phyloP scores from a whole-genome alignment of 2,888 invertebrate genomes.

The Nephrotoma appendiculata region DNA sequence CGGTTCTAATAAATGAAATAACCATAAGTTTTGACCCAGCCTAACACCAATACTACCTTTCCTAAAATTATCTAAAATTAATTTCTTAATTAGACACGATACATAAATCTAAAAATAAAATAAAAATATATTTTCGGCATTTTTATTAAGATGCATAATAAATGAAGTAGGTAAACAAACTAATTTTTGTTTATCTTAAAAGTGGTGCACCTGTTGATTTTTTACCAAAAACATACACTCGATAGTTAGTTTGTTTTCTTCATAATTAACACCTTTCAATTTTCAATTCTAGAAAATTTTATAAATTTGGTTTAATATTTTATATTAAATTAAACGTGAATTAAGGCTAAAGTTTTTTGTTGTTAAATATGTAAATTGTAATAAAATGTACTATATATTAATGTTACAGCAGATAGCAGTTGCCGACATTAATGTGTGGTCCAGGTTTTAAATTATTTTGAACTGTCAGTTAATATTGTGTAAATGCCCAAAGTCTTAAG shows the following conservation, averaged over 20 bases:
- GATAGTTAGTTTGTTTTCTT: background rate
- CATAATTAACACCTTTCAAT: background rate
- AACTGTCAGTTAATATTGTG: too few species aligned
- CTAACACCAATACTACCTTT: too few species aligned
- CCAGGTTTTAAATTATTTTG: too few species aligned
- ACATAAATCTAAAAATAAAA: background rate
- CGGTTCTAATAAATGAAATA: too few species aligned
- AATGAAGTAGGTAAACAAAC: background rate
- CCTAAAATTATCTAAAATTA: too few species aligned
- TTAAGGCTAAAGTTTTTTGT: too few species aligned
- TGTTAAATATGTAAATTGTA: too few species aligned
- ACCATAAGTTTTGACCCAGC: too few species aligned
- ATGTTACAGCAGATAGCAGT: too few species aligned
- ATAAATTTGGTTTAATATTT: background rate
- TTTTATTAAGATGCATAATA: background rate
- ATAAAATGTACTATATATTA: too few species aligned
- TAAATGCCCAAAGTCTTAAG: too few species aligned
- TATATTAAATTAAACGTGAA: background rate
- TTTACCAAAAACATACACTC: background rate
- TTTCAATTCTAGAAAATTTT: background rate
- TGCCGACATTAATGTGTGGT: too few species aligned
- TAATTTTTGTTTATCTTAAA: background rate
- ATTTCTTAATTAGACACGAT: background rate
- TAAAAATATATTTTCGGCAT: background rate
- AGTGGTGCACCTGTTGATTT: background rate